phyloP scores from a whole-genome alignment of 2,113 vertebrate genomes.

The Xenopus borealis region DNA sequence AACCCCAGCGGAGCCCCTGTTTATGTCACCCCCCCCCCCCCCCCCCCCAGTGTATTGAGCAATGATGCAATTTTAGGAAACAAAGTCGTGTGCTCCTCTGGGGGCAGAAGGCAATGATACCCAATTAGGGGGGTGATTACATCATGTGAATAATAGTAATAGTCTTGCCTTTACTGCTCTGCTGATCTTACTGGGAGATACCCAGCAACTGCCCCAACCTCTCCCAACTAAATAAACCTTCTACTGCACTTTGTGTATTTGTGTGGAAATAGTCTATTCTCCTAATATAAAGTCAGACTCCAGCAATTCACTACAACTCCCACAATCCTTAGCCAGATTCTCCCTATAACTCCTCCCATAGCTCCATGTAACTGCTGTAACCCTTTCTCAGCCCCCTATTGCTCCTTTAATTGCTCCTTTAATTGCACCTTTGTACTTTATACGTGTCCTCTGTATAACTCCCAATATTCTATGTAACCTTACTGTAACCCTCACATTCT shows the following conservation, averaged over 20 bases:
- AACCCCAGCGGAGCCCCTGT: slow-evolving; percentile 29
- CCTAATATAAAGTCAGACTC: no score
- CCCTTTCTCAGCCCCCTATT: not conserved
- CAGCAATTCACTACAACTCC: no score
- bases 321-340: not conserved
- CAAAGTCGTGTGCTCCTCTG: slow-evolving; percentile 27
- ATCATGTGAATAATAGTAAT: slow-evolving; percentile 23
- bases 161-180: not conserved
- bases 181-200: no score
- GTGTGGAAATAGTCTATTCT: no score
- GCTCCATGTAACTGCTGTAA: no score
- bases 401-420: not conserved
- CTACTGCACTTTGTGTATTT: no score
- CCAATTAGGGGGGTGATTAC: slow-evolving; percentile 7
- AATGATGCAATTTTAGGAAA: slow-evolving; percentile 45
- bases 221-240: no score
- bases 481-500: not conserved
- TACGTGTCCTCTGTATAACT: not conserved
- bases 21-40: slow-evolving; percentile 35
- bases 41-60: slow-evolving; percentile 20
- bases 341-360: not conserved
- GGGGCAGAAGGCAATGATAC: slow-evolving; percentile 6
- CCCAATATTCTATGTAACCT: slow-evolving; percentile 7
- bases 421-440: not conserved
- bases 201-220: no score